Evolutionary conservation across 2,113 vertebrate genomes (phyloP).

Genomic region (Neolamprologus hecqui): DNA sequence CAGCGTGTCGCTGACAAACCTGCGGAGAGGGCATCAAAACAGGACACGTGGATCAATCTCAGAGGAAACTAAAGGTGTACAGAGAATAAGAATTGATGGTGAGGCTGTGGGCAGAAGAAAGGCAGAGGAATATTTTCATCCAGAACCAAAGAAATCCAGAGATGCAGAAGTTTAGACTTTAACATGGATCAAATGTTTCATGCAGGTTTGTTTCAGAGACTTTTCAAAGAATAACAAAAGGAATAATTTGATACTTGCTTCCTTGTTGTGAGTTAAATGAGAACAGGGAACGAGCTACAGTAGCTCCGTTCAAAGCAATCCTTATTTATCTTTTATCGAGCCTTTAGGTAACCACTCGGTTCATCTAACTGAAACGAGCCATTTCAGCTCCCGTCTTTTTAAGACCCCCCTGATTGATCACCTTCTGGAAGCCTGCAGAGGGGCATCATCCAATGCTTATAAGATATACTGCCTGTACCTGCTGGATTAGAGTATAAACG

Average conservation of each 20-base stretch:
- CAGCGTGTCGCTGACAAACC: conserved; percentile 88
- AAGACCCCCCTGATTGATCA: background rate
- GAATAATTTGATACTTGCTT: background rate
- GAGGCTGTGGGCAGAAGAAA: background rate
- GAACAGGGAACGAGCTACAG: background rate
- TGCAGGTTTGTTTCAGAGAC: background rate
- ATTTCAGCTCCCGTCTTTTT: background rate
- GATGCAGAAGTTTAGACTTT: background rate
- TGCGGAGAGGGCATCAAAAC: conserved; percentile 10
- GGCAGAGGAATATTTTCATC: background rate
- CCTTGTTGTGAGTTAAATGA: background rate
- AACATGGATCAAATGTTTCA: background rate
- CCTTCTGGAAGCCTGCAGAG: background rate
- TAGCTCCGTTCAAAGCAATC: background rate
- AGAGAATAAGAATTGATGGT: background rate
- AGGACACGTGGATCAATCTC: background rate
- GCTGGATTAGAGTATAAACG: background rate
- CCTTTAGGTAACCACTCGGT: background rate
- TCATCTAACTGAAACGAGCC: background rate
- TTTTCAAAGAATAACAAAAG: background rate
- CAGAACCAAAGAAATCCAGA: background rate
- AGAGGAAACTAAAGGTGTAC: background rate
- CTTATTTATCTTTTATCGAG: background rate
- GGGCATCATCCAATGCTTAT: background rate
- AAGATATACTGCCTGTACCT: background rate